Percentiles rank a stretch among this genome's conserved stretches.
Conservation (phyloP, 2,888 invertebrate genomes). For the Cryptocephalus primarius region DNA sequence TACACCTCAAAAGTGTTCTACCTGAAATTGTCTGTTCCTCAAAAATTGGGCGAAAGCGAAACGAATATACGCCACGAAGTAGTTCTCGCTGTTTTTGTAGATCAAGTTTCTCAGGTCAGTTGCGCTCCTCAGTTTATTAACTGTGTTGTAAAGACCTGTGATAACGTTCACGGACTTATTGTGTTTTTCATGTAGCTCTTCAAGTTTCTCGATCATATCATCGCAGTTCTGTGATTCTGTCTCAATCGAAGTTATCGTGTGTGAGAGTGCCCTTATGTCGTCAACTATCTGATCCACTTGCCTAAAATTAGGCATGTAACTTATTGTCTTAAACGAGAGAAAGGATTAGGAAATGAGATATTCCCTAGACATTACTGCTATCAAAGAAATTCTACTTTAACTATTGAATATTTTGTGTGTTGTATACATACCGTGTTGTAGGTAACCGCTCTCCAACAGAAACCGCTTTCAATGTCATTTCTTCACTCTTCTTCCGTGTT, state of each 20-base stretch:
- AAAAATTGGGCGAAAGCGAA: conserved; percentile 45
- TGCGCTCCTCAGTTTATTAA: conserved; percentile 23
- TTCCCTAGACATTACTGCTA: no score
- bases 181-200: conserved; percentile 28
- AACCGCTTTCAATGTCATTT: no score
- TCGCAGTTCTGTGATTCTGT: conserved; percentile 25
- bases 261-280: conserved; percentile 38
- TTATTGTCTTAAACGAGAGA: no score
- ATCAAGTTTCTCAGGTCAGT: conserved; percentile 27
- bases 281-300: conserved; percentile 25
- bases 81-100: conserved; percentile 32
- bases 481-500: no score
- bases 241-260: conserved; percentile 36
- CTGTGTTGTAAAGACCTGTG: conserved; percentile 18
- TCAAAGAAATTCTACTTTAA: no score
- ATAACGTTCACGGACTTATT: conserved; percentile 25
- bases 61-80: conserved; percentile 33
- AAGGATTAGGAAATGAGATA: no score
- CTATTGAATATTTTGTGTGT: no score
- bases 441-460: conserved; percentile 38
- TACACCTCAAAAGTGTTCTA: no score
- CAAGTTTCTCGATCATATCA: conserved; percentile 24
- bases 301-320: conserved; percentile 17
- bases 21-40: conserved; percentile 46
- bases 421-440: no score